phyloP scores from a whole-genome alignment of 2,797 vertebrate genomes.

The Erithacus rubecula region DNA sequence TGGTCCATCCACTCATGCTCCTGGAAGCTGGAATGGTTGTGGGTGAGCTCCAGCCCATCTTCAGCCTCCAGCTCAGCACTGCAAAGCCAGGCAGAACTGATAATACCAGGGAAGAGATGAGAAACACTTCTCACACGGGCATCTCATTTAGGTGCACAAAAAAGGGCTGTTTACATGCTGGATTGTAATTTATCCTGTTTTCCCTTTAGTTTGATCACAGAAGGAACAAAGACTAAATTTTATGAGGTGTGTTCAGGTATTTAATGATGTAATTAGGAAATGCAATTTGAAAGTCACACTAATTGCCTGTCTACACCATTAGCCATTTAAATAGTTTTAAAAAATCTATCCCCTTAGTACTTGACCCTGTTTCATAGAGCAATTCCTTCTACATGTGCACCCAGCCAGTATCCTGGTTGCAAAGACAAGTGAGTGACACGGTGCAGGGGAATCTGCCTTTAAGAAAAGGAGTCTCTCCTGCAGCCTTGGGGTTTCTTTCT shows the following conservation, averaged over 20 bases:
- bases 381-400: neutral
- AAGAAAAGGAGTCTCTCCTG: neutral
- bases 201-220: neutral
- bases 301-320: conserved; percentile 2
- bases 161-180: neutral
- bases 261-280: conserved; percentile 9
- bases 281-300: neutral
- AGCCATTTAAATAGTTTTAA: neutral
- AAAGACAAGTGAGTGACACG: neutral
- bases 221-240: neutral
- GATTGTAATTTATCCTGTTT: neutral
- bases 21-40: neutral
- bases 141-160: neutral
- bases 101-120: neutral
- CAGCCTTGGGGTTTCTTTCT: neutral
- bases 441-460: neutral
- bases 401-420: neutral
- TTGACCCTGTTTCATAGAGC: neutral
- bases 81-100: neutral
- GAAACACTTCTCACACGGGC: neutral
- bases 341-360: neutral
- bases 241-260: neutral
- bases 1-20: fast-evolving
- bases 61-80: neutral
- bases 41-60: neutral